Evolutionary conservation across 2,888 invertebrate species (phyloP).

Genomic region (Acleris literana): DNA sequence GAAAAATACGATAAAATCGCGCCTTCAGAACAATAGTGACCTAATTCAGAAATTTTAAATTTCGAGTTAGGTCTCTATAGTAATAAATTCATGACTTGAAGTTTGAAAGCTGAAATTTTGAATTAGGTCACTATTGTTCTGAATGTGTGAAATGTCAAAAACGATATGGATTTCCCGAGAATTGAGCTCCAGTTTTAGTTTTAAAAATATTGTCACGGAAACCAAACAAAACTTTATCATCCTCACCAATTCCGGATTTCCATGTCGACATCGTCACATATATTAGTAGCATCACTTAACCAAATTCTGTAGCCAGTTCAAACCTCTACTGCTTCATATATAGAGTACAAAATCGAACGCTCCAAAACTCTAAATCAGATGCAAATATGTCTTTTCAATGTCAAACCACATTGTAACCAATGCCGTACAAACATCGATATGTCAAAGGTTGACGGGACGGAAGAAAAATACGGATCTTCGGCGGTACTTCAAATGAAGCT

Average conservation of each 20-base stretch:
- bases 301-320: background rate
- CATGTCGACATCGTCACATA: slow-evolving; percentile 17
- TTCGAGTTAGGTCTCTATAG: too few relatives aligned
- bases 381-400: slow-evolving; percentile 47
- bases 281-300: slow-evolving; percentile 9
- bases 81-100: too few relatives aligned
- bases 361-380: slow-evolving; percentile 40
- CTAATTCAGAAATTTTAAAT: too few relatives aligned
- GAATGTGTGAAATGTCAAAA: too few relatives aligned
- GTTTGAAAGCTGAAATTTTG: too few relatives aligned
- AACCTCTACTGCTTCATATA: background rate
- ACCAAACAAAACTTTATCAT: slow-evolving; percentile 24
- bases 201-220: slow-evolving; percentile 8
- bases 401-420: slow-evolving; percentile 40
- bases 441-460: slow-evolving; percentile 42
- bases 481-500: slow-evolving; percentile 14
- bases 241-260: slow-evolving; percentile 19
- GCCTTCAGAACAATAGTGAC: too few relatives aligned
- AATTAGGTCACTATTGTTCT: too few relatives aligned
- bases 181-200: background rate
- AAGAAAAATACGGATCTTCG: slow-evolving; percentile 43
- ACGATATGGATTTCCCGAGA: too few relatives aligned
- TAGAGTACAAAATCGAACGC: slow-evolving; percentile 13
- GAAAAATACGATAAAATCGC: too few relatives aligned
- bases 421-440: slow-evolving; percentile 39